Conservation (phyloP, 2,888 invertebrate species). For the Diaphora mendica region DNA sequence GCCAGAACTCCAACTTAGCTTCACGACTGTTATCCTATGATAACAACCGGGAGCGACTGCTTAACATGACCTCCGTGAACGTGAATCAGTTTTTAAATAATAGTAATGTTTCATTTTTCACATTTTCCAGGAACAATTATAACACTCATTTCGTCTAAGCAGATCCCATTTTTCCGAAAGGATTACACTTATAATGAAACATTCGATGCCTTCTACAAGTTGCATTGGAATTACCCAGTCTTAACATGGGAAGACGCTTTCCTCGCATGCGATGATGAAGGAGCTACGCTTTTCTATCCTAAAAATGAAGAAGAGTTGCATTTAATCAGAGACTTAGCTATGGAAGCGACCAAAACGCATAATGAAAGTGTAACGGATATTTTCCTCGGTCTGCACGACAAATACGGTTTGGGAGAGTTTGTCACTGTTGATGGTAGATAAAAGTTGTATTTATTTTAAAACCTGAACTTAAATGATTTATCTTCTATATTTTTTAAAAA, state of each 20-base stretch:
- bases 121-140: constrained; percentile 36
- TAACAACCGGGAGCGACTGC: too few relatives aligned
- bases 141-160: constrained; percentile 34
- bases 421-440: constrained; percentile 63
- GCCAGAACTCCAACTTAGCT: too few relatives aligned
- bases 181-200: constrained; percentile 60
- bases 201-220: constrained; percentile 63
- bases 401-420: constrained; percentile 59
- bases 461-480: neutral
- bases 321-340: constrained; percentile 49
- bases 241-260: constrained; percentile 54
- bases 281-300: constrained; percentile 61
- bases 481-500: neutral
- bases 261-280: constrained; percentile 60
- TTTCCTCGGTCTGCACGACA: constrained; percentile 60
- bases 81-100: neutral
- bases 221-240: constrained; percentile 53
- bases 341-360: constrained; percentile 27
- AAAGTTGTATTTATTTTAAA: neutral
- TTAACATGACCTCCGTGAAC: too few relatives aligned
- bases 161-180: constrained; percentile 57
- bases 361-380: constrained; percentile 49
- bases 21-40: too few relatives aligned
- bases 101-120: neutral
- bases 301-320: constrained; percentile 53